Conservation (phyloP, 2,888 invertebrate genomes). For the Petrolisthes cinctipes region DNA sequence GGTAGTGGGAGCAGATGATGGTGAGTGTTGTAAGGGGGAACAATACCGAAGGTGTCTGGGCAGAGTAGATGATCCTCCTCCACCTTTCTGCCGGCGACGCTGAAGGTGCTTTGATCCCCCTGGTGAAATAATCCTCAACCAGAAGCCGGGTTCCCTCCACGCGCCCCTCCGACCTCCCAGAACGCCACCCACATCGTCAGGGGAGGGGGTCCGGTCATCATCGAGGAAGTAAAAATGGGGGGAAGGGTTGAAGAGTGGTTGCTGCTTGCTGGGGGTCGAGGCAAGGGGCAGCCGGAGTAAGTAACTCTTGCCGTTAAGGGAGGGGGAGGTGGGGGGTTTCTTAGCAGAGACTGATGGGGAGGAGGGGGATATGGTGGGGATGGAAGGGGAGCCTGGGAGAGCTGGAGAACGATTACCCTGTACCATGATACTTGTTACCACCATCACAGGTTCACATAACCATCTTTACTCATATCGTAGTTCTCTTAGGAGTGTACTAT, state of each 20-base stretch:
- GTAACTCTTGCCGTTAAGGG: neutral
- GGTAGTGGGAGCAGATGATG: no score
- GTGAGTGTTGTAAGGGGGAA: neutral
- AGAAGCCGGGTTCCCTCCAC: constrained; percentile 53
- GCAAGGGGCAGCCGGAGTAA: neutral
- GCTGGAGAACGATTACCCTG: neutral
- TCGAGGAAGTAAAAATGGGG: neutral
- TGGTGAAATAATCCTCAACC: constrained; percentile 46
- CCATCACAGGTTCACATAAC: no score
- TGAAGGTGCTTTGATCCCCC: constrained; percentile 50
- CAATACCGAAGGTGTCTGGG: constrained; percentile 19
- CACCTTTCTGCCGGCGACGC: neutral
- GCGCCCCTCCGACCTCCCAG: constrained; percentile 40
- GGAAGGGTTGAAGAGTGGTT: neutral
- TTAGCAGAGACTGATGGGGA: neutral
- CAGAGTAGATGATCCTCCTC: constrained; percentile 20
- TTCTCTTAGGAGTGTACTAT: no score
- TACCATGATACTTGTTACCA: constrained; percentile 1
- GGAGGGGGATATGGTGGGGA: neutral
- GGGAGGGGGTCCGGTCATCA: neutral
- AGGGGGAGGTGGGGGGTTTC: neutral
- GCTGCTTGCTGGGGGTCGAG: neutral
- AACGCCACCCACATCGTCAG: neutral
- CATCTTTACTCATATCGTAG: no score
- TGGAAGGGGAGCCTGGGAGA: neutral